Percentiles rank a stretch among this genome's conserved stretches.
These are phyloP conservation scores for Drosophila algonquin DNA, from an alignment of 2,888 invertebrate species.

Conservation along the genomic window DNA sequence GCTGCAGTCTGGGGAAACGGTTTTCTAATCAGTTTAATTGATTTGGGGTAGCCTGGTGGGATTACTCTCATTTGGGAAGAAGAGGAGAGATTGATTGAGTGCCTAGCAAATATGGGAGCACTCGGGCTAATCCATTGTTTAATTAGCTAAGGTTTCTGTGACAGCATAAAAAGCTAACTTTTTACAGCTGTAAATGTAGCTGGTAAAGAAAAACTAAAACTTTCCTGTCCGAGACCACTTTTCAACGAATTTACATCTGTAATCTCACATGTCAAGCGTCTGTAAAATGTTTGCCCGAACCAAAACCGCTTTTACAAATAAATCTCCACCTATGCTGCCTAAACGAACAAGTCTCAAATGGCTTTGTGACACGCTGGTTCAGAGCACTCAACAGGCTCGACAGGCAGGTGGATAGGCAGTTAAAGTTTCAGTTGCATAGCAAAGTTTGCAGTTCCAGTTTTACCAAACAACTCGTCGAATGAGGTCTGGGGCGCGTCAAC, in stretches of 20 bases:
- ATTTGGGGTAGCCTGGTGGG: constrained; percentile 15
- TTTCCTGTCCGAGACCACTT: too few species aligned
- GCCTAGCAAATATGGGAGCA: not conserved
- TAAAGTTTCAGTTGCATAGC: not conserved
- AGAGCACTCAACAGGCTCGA: not conserved
- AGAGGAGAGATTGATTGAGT: constrained; percentile 22
- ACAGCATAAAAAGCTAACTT: not conserved
- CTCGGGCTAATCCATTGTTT: constrained; percentile 1
- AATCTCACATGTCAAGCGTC: too few species aligned
- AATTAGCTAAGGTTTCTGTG: not conserved
- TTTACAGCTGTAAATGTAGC: too few species aligned
- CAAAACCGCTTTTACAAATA: not conserved
- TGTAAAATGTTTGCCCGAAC: not conserved
- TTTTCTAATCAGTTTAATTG: constrained; percentile 59
- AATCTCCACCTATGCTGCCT: not conserved
- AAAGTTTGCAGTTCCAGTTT: not conserved
- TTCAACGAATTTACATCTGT: not conserved
- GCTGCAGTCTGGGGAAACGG: not conserved
- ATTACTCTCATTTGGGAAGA: not conserved
- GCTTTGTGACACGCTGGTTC: not conserved
- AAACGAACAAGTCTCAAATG: not conserved
- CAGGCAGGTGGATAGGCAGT: not conserved
- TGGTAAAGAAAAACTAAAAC: too few species aligned
- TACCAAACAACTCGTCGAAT: too few species aligned
- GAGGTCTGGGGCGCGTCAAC: too few species aligned